Conservation (phyloP, 2,797 vertebrate genomes). For the Leptodactylus fallax region DNA sequence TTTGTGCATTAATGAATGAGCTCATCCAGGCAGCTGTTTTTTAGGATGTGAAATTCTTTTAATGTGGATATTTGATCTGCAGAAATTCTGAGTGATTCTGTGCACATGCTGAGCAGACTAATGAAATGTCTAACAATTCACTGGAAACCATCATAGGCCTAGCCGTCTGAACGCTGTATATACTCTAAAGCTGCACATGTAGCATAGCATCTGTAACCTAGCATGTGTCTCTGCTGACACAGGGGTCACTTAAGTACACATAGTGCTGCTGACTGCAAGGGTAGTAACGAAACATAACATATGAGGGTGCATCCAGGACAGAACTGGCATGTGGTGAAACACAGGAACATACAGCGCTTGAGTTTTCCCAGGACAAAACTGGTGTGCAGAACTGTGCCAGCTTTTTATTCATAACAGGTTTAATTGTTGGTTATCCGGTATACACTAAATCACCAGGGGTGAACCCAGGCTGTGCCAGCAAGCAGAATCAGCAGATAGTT, state of each 20-base stretch:
- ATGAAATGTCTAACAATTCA: neutral
- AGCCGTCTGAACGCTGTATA: neutral
- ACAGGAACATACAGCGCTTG: too few species aligned
- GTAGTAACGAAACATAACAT: neutral
- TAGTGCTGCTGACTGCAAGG: neutral
- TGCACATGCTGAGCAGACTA: neutral
- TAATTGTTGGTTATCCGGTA: neutral
- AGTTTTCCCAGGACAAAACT: neutral
- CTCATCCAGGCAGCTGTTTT: neutral
- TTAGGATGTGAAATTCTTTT: neutral
- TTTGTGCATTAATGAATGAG: neutral
- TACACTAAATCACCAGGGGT: too few species aligned
- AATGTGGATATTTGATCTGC: neutral
- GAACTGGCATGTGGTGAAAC: too few species aligned
- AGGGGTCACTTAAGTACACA: constrained; percentile 4
- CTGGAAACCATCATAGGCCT: neutral
- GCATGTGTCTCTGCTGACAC: neutral
- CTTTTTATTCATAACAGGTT: neutral
- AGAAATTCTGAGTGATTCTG: neutral
- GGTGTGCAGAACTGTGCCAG: neutral
- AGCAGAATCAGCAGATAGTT: too few species aligned
- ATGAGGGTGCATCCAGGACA: neutral
- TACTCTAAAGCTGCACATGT: neutral
- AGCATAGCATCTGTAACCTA: neutral
- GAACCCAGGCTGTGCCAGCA: too few species aligned